Evolutionary conservation across 2,888 invertebrate genomes (phyloP).

Genomic region (Pseudococcus longispinus): DNA sequence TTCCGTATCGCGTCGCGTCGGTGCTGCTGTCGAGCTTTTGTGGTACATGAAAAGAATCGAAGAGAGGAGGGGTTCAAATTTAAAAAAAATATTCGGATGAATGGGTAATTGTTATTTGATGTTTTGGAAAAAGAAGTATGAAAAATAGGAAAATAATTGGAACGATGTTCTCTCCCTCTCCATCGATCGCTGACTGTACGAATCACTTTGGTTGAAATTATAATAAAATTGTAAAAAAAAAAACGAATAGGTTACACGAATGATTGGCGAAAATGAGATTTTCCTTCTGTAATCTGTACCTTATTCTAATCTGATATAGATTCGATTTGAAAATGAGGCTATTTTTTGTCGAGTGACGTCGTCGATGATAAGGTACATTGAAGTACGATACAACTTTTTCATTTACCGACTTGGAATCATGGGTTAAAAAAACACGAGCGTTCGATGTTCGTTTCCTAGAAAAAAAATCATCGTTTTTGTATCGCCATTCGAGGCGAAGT

Average conservation of each 20-base stretch:
- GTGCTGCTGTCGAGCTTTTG: background rate
- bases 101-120: background rate
- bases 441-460: background rate
- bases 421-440: background rate
- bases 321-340: background rate
- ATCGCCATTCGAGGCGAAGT: background rate
- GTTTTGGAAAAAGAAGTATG: background rate
- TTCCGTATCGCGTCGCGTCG: background rate
- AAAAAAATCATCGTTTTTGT: background rate
- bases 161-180: background rate
- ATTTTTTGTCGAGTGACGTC: background rate
- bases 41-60: background rate
- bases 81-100: background rate
- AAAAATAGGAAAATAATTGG: background rate
- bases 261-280: background rate
- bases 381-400: background rate
- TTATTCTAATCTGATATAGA: background rate
- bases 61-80: background rate
- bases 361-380: background rate
- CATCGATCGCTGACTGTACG: no score
- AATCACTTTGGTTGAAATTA: background rate
- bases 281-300: background rate
- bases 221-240: background rate
- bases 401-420: background rate
- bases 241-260: background rate